Base-by-base conservation (phyloP, 2,113 vertebrate genomes). In the Piliocolobus tephrosceles region DNA sequence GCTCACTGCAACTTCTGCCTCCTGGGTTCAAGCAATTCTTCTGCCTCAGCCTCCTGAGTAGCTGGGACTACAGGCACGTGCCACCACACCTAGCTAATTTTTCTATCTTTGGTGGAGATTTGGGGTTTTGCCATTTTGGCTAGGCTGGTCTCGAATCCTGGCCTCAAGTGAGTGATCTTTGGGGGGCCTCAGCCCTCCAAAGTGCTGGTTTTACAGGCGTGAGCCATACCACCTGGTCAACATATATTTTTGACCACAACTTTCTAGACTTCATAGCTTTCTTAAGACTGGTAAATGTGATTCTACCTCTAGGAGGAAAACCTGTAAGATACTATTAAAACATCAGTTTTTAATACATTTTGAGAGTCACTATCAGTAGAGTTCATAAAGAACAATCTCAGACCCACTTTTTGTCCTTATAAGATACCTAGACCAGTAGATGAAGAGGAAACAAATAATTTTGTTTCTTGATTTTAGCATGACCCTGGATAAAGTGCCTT, bases 261-360 rank as follows among this genome's bases (percentile, higher is more conserved):
- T 55, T 88, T 95, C 8, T 78, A 92, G 50, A 78, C 55, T 45
- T 94, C 3, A 12, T 85, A 38, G 13, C 27, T 82, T 96, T 97
- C 16, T 82, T 50, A 27, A 61, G 17, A 66, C 85, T 91, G 79
- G 27, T 82, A 76, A 86, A 57, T 82, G 6, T 22, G 43, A 79
- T 97, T 73, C 32, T 91, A 2, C 10, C 1, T 88, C 11, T 32
- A 52, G 38, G 58, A 50, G 78, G 58, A 75, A 43, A 83, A 50
- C 68, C 25, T 93, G 17, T 58, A 66, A 73, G 35, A 5, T 82
- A 12, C 57, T 84, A 81, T 76, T 84, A 81, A 88, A 90, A 80
- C 5, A 89, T 8, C 16, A 75, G 12, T 88, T 90, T 90, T 18
- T 40, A 73, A 91, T 94, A 30, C 32, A 45, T 73, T 92, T 94